Evolutionary conservation across 1,140 invertebrate genomes (phyloP).

Genomic region (Scylla paramamosain): DNA sequence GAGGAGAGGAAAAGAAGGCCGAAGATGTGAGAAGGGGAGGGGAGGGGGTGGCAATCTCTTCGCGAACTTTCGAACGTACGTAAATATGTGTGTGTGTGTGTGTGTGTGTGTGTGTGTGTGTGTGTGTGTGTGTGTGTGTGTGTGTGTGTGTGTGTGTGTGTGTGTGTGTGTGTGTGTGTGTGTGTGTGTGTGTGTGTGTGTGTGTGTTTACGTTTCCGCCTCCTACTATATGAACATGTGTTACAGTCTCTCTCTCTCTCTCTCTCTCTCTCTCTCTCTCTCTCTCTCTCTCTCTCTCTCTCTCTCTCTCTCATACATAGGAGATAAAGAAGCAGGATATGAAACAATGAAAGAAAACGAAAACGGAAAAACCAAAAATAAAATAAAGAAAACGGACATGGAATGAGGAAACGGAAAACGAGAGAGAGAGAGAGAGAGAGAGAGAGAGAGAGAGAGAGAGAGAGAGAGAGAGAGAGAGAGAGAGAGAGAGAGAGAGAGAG

Average conservation of each 20-base stretch:
- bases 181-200: too few species aligned
- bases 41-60: background rate
- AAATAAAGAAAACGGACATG: background rate
- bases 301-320: background rate
- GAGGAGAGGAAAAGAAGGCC: too few species aligned
- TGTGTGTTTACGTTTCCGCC: too few species aligned
- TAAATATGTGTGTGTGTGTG: slow-evolving; percentile 27
- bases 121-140: slow-evolving; percentile 22
- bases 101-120: background rate
- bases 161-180: background rate
- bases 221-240: too few species aligned
- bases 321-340: background rate
- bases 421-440: background rate
- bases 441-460: slow-evolving; percentile 4
- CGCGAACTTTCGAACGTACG: background rate
- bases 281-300: too few species aligned
- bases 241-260: too few species aligned
- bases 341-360: background rate
- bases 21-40: background rate
- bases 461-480: slow-evolving; percentile 10
- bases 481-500: slow-evolving; percentile 37
- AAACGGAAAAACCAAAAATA: background rate
- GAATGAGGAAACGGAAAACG: background rate
- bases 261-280: too few species aligned
- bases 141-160: slow-evolving; percentile 28